A percentile compares a stretch with the other conserved stretches of the same genome.
Evolutionary conservation across 92 coral and sea anemone species (phyloP).

Genomic region (Pocillopora grandis): DNA sequence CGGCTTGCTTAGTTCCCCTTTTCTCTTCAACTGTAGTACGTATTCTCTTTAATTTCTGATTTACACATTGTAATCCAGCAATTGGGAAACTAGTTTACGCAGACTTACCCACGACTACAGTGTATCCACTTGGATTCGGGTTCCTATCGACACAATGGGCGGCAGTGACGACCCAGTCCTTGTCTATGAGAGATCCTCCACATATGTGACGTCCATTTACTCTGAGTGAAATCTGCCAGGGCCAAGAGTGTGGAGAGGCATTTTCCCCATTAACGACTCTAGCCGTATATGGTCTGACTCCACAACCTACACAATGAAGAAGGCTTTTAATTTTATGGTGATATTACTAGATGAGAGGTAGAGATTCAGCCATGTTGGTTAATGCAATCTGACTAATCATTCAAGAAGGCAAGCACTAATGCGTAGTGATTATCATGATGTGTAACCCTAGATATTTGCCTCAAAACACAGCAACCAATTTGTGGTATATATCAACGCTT

Average conservation of each 20-base stretch:
- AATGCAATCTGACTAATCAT: too few relatives aligned
- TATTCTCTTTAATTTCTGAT: too few relatives aligned
- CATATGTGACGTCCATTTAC: slow-evolving; percentile 56
- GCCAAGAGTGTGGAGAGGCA: slow-evolving; percentile 54
- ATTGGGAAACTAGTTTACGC: too few relatives aligned
- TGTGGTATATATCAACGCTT: too few relatives aligned
- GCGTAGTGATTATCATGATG: too few relatives aligned
- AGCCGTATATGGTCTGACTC: slow-evolving; percentile 35
- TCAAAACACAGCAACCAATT: too few relatives aligned
- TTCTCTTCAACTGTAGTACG: too few relatives aligned
- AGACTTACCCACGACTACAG: slow-evolving; percentile 56
- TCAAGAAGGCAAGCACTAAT: too few relatives aligned
- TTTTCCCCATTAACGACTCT: slow-evolving; percentile 58
- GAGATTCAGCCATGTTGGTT: too few relatives aligned
- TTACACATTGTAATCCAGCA: too few relatives aligned
- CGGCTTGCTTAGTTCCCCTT: too few relatives aligned
- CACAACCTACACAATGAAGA: slow-evolving; percentile 31
- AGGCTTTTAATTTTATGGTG: background rate
- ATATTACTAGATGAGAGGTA: background rate
- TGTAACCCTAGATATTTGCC: too few relatives aligned
- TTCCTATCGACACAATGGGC: slow-evolving; percentile 58
- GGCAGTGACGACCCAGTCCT: slow-evolving; percentile 56
- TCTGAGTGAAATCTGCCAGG: slow-evolving; percentile 59
- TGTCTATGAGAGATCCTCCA: slow-evolving; percentile 56
- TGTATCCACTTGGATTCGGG: slow-evolving; percentile 46